Base-by-base conservation (phyloP, 2,888 invertebrate species). In the Archaeoteleia sp. region DNA sequence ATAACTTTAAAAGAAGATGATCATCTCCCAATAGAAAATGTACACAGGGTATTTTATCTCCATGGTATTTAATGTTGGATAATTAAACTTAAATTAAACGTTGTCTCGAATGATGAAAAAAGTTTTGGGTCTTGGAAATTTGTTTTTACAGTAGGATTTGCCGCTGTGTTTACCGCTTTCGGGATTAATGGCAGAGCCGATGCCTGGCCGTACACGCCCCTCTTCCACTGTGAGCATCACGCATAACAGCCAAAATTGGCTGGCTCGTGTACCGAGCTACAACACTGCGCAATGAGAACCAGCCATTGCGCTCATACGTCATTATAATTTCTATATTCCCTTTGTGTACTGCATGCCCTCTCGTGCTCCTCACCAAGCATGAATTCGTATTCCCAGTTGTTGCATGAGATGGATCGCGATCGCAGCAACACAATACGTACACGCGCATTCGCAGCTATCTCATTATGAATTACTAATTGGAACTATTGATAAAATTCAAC, bases 321-420 rank as follows among this genome's bases (percentile, higher is more conserved):
- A 73, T 73, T 73, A 73, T 65, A 68, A 73, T 70, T 71, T 67
- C 67, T 62, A 58, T 60, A 61, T 71, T 65, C 61, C 46, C 65
- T 45, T 45, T 62, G 67, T 61, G 40, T 48, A 34, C 49, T 53
- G 62, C 51, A 48, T 49, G 34, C 54, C 54, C 54, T 54, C 66
- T 54, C 65, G 25, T 49, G 45, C 30, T 46, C 32, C 65, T 45
- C 46, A 55, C 43, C 30, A 39, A 57, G 48, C 62, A 49, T 27
- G 55, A 43, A 55, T 49, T 55, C 45, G 49, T 55, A 49, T 49
- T 65, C 45, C 65, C 58, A 51, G 57, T 57, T 60, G 48, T 48
- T 45, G 65, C 43, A 15, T 35, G 65, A 58, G 65, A 65, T 58
- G 58, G 65, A 65, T 65, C 58, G 58, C 42, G 40, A 65, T 57